Conservation (phyloP, 2,888 invertebrate genomes). For the Ypsolopha scabrella region DNA sequence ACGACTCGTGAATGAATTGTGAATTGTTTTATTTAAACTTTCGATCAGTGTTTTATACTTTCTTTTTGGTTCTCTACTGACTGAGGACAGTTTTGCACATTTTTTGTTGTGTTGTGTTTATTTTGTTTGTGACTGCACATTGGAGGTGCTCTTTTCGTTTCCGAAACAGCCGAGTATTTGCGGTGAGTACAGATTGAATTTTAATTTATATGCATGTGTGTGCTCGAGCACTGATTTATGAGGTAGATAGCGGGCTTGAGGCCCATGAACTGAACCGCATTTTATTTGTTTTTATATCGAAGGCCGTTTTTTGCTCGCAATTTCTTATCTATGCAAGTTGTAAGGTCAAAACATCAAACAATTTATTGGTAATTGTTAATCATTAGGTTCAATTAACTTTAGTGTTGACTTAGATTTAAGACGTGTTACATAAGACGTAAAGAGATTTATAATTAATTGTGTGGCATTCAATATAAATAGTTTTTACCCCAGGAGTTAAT, state of each 20-base stretch:
- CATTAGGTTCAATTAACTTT: not conserved
- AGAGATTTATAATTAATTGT: too few species aligned
- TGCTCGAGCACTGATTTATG: conserved; percentile 48
- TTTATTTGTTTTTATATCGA: conserved; percentile 26
- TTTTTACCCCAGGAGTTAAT: too few species aligned
- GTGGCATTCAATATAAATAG: too few species aligned
- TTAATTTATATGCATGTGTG: conserved; percentile 42
- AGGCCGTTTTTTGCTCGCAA: conserved; percentile 40
- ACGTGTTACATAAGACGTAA: too few species aligned
- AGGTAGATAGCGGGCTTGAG: conserved; percentile 32
- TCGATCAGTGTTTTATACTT: conserved; percentile 31
- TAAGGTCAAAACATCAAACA: conserved; percentile 20
- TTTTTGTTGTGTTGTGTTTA: conserved; percentile 44
- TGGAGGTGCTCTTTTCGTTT: conserved; percentile 57
- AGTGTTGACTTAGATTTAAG: too few species aligned
- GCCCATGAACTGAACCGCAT: conserved; percentile 38
- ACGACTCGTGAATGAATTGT: conserved; percentile 47
- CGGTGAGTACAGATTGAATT: conserved; percentile 58
- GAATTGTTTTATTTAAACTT: conserved; percentile 27
- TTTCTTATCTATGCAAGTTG: conserved; percentile 34
- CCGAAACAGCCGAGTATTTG: conserved; percentile 52
- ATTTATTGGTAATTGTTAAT: conserved; percentile 16
- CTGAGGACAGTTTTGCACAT: conserved; percentile 34
- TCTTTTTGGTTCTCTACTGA: conserved; percentile 35
- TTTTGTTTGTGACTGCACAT: conserved; percentile 51